Percentiles rank a stretch among this genome's conserved stretches.
phyloP scores from a whole-genome alignment of 2,888 invertebrate species.

The Chymomyza amoena region DNA sequence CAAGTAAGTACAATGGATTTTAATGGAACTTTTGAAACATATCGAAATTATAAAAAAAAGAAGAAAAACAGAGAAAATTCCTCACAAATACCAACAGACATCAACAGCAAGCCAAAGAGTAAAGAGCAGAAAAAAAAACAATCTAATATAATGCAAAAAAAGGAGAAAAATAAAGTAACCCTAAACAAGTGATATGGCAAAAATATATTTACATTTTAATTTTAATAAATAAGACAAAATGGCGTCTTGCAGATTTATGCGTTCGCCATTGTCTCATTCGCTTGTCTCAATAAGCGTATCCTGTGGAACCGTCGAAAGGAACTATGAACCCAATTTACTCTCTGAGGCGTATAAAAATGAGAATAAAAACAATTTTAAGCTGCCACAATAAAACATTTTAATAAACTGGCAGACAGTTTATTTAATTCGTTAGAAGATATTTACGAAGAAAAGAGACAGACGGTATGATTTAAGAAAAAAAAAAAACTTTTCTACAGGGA shows the following conservation, averaged over 20 bases:
- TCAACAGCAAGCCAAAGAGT: neutral
- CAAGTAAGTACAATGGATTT: slow-evolving; percentile 36
- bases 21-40: slow-evolving; percentile 48
- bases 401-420: neutral
- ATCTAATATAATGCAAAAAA: neutral
- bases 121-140: neutral
- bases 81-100: neutral
- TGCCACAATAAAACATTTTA: neutral
- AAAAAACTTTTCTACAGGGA: too few species aligned
- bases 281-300: slow-evolving; percentile 50
- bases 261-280: slow-evolving; percentile 26
- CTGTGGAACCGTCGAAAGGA: slow-evolving; percentile 15
- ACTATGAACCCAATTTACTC: slow-evolving; percentile 51
- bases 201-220: slow-evolving; percentile 56
- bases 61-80: slow-evolving; percentile 8
- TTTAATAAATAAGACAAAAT: slow-evolving; percentile 74
- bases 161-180: neutral
- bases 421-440: neutral
- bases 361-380: neutral
- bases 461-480: too few species aligned
- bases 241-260: slow-evolving; percentile 66
- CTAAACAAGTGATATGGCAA: neutral
- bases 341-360: slow-evolving; percentile 20
- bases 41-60: slow-evolving; percentile 32
- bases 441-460: too few species aligned